Evolutionary conservation across 2,888 invertebrate genomes (phyloP), one percentile per base, ranked within the genome.

Genomic region (Bombylius major): DNA sequence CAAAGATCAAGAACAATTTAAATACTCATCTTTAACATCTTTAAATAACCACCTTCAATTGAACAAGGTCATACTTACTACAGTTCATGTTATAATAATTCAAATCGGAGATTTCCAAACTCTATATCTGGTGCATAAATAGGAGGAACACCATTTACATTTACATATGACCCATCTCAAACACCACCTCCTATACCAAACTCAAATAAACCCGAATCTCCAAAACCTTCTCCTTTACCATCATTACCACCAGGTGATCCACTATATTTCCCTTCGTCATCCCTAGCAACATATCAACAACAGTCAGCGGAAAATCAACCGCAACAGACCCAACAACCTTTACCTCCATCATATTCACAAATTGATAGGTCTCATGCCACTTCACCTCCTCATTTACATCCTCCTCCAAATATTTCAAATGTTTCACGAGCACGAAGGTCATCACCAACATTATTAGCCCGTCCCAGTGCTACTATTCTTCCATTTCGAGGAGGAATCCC

Each of bases 151-250:
- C 11, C 39, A 11, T 42, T 42, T 7, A n/a, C n/a, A n/a, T n/a
- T n/a, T n/a, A 34, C 46, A 11, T 50, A 50, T 42, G 50, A 50
- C 12, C 36, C 54, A 14, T 54, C 53, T 12, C 54, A 51, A 32
- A 50, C 54, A 39, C 54, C 56, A 33, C 51, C 54, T 5, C 56
- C 47, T 5, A 31, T 51, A 9, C 51, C 56, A 32, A 53, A 33
- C 7, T n/a, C 44, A 75, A 76, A 63, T 75, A 67, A 61, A 75
- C 75, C 64, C 76, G 66, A 32, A 75, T 75, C 55, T 72, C 76
- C 52, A 75, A 76, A 51, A 69, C 73, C 59, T 70, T 75, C 33
- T 65, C 64, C 34, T 76, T 71, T 3, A 73, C 76, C 14, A 76
- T 77, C 12, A 4, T 36, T 8, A 47, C 23, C 50, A 33, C 7